A percentile compares a stretch with the other conserved stretches of the same genome.
phyloP scores from a whole-genome alignment of 2,888 invertebrate species.

The Dicyrtomina minuta region DNA sequence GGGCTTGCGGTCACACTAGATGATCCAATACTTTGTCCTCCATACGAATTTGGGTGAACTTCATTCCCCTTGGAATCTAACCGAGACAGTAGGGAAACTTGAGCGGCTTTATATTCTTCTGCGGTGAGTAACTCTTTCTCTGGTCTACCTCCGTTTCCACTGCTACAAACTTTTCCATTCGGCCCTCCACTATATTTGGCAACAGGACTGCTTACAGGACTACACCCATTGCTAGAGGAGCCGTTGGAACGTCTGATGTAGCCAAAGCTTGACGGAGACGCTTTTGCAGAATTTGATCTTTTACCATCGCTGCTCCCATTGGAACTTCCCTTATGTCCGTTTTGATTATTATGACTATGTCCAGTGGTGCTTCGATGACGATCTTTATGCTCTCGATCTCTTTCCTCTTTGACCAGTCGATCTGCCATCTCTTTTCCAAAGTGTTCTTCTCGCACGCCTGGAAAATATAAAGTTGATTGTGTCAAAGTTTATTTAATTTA shows the following conservation, averaged over 20 bases:
- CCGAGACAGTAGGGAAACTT: slow-evolving; percentile 41
- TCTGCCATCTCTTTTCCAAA: slow-evolving; percentile 48
- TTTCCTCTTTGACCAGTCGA: slow-evolving; percentile 32
- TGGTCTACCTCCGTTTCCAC: slow-evolving; percentile 24
- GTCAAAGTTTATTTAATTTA: too few relatives aligned
- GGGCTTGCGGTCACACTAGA: slow-evolving; percentile 36
- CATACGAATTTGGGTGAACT: slow-evolving; percentile 38
- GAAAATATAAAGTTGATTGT: slow-evolving; percentile 31
- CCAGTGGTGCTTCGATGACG: slow-evolving; percentile 19
- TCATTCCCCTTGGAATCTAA: slow-evolving; percentile 38
- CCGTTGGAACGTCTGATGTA: slow-evolving; percentile 37
- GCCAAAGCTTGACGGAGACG: slow-evolving; percentile 31
- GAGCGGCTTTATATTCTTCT: slow-evolving; percentile 49
- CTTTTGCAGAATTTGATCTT: slow-evolving; percentile 19
- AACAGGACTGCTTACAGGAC: slow-evolving; percentile 17
- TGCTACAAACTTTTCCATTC: slow-evolving; percentile 36
- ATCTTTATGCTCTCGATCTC: slow-evolving; percentile 30
- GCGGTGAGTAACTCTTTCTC: slow-evolving; percentile 48
- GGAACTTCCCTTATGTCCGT: slow-evolving; percentile 26
- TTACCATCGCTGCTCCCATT: slow-evolving; percentile 27
- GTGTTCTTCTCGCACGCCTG: slow-evolving; percentile 53
- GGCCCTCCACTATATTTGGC: slow-evolving; percentile 47
- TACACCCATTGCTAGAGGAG: slow-evolving; percentile 17
- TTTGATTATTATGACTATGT: slow-evolving; percentile 28
- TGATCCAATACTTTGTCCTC: background rate